Percentiles rank a stretch among this genome's conserved stretches.
Evolutionary conservation across 2,113 vertebrate species (phyloP).

Genomic region (Halcyon malimbica): DNA sequence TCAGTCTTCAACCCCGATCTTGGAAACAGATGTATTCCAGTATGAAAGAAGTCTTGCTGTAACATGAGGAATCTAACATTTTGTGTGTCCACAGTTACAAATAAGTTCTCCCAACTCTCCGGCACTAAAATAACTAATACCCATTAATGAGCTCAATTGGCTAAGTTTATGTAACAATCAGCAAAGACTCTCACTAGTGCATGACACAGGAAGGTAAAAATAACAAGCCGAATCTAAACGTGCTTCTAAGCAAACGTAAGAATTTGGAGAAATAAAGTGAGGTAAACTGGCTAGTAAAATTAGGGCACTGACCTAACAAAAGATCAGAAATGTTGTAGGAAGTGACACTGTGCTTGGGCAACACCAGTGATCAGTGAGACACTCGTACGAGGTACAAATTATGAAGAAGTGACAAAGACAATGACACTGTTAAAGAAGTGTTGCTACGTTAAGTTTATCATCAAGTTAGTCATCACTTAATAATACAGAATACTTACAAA

Average conservation of each 20-base stretch:
- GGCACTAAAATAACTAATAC: neutral
- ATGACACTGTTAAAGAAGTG: neutral
- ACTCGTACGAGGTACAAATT: fast-evolving
- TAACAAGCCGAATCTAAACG: neutral
- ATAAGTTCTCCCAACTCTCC: neutral
- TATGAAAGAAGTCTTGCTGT: neutral
- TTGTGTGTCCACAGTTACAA: neutral
- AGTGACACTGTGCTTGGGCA: neutral
- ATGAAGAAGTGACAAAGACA: neutral
- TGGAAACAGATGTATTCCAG: neutral
- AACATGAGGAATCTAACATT: neutral
- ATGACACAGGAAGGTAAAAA: neutral
- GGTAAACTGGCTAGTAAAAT: neutral
- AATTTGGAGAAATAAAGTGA: neutral
- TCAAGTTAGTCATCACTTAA: neutral
- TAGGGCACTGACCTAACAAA: neutral
- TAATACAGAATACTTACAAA: neutral
- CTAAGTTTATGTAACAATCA: neutral
- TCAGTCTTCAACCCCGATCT: neutral
- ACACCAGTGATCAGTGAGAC: neutral
- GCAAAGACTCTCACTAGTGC: neutral
- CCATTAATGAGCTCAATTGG: neutral
- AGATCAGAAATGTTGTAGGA: neutral
- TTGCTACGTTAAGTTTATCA: neutral
- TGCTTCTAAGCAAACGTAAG: fast-evolving